Conservation (phyloP, 92 coral and sea anemone genomes). For the Palythoa grandis region DNA sequence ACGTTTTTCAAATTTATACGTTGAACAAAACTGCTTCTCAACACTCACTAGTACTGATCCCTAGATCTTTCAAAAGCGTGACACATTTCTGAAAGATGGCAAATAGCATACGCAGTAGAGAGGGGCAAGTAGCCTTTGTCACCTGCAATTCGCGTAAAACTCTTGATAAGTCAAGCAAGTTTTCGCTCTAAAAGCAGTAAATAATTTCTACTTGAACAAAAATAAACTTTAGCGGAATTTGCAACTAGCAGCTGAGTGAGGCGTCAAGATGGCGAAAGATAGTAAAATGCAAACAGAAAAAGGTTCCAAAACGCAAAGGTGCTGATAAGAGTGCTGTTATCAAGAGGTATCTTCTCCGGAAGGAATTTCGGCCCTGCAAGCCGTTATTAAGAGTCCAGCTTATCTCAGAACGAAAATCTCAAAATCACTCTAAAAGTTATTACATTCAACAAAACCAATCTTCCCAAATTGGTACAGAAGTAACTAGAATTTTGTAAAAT, state of each 20-base stretch:
- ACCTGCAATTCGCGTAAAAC: not conserved
- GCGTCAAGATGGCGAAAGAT: slow-evolving; percentile 45
- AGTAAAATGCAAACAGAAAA: slow-evolving; percentile 16
- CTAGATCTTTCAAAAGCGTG: not conserved
- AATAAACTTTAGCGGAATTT: slow-evolving; percentile 27
- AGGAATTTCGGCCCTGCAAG: slow-evolving; percentile 25
- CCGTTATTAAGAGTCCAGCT: slow-evolving; percentile 38
- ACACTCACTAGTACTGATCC: not conserved
- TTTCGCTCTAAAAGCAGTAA: not conserved
- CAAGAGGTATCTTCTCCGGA: slow-evolving; percentile 40
- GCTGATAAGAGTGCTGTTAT: slow-evolving; percentile 29
- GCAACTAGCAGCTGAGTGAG: slow-evolving; percentile 1
- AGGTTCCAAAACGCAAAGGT: slow-evolving; percentile 16
- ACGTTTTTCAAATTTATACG: not conserved
- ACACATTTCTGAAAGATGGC: not conserved
- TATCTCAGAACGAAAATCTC: slow-evolving; percentile 6
- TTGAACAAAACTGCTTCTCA: not conserved
- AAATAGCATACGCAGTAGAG: slow-evolving; percentile 3
- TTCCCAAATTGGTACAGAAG: not conserved
- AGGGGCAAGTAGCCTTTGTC: slow-evolving; percentile 30
- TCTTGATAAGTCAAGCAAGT: not conserved
- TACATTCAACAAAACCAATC: not conserved
- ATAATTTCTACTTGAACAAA: not conserved
- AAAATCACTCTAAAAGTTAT: not conserved
- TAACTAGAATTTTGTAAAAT: not conserved